Percentiles rank a stretch among this genome's conserved stretches.
Evolutionary conservation across 2,797 vertebrate species (phyloP).

Genomic region (Cryptoblepharus egeriae): DNA sequence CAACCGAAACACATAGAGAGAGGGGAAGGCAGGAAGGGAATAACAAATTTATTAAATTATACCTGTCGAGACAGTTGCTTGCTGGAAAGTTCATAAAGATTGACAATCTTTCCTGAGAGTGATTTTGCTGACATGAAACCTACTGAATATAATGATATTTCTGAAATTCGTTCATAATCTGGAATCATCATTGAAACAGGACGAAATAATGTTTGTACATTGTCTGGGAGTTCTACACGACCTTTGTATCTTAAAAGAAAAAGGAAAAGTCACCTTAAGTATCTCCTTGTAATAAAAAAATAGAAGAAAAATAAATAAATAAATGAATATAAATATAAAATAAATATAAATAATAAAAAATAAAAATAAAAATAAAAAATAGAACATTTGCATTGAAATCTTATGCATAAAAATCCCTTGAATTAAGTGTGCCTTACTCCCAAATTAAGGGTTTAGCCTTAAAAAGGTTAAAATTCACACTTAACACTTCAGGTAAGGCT

Average conservation of each 20-base stretch:
- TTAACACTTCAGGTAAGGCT: no score
- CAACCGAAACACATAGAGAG: no score
- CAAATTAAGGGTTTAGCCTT: neutral
- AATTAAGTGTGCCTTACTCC: no score
- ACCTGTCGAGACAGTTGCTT: constrained; percentile 76
- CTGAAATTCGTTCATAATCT: constrained; percentile 70
- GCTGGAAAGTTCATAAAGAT: constrained; percentile 65
- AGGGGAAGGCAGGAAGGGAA: no score
- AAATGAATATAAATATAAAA: no score
- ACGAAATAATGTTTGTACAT: constrained; percentile 74
- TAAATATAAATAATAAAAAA: no score
- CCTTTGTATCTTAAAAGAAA: constrained; percentile 65
- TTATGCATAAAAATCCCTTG: no score
- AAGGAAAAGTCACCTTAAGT: neutral
- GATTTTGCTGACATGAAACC: constrained; percentile 73
- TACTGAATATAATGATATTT: constrained; percentile 71
- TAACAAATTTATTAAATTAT: neutral
- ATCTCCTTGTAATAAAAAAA: neutral
- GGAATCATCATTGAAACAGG: constrained; percentile 75
- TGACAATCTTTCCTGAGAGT: constrained; percentile 72
- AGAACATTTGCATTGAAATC: neutral
- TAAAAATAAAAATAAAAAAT: no score
- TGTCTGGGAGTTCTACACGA: constrained; percentile 72
- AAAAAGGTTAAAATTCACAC: neutral
- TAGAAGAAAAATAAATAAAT: no score